Base-by-base conservation (phyloP, 1,140 invertebrate species). In the Drosophila parabipectinata region DNA sequence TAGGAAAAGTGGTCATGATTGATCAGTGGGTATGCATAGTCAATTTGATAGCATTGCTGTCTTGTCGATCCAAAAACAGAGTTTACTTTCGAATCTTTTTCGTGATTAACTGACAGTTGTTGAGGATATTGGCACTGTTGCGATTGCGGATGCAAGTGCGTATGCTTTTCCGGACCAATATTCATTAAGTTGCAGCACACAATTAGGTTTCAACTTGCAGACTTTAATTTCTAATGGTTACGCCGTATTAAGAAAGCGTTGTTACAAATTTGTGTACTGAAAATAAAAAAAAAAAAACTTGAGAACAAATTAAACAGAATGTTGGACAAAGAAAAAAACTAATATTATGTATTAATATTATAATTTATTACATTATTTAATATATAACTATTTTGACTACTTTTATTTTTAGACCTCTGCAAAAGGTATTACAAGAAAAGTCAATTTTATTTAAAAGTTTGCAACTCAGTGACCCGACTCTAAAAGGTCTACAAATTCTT, bases 111-210 rank as follows among this genome's bases (percentile, higher is more conserved):
- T 44, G 64, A 64, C 37, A 53, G 39, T 15, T 50, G 51, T 44
- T 73, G 57, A 30, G 66, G 48, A 51, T 79, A 59, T 26, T 18
- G 44, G 18, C 64, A 66, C 60, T 34, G 52, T 30, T 78, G 77
- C 72, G 64, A 57, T n/a, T 72, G 76, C 45, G 60, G 28, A 62
- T 78, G 72, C 63, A 64, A 60, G 62, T 77, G 77, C 72, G 78
- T n/a, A 69, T 68, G 77, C 72, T 84, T 85, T 47, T 85, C 77
- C 62, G 80, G 80, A 14, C 80, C 80, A 80, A 84, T 84, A 84
- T 85, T 80, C 80, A 84, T 84, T 73, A 84, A 84, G 81, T 58
- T 55, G 66, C 67, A 62, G 66, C 67, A 80, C 66, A 79, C 63
- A 39, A 75, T 57, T 59, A 71, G 71, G 59, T 39, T 37, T 78